Conservation (phyloP, 2,888 invertebrate genomes). For the Panorpa germanica region DNA sequence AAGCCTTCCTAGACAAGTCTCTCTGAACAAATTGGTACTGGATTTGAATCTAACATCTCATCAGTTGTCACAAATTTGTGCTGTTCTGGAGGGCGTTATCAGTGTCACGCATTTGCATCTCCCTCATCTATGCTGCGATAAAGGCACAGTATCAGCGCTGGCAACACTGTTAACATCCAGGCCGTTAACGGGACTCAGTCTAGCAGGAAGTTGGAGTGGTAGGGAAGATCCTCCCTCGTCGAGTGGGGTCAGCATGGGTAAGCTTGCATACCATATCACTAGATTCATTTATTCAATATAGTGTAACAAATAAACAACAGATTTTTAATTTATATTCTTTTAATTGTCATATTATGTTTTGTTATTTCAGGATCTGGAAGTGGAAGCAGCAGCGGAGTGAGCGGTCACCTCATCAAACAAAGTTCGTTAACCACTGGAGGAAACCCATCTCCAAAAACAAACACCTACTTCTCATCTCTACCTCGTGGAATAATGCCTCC, state of each 20-base stretch:
- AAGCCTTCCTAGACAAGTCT: constrained; percentile 17
- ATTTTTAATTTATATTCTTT: background rate
- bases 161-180: constrained; percentile 26
- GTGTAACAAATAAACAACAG: background rate
- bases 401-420: constrained; percentile 18
- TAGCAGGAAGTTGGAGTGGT: constrained; percentile 30
- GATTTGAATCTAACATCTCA: constrained; percentile 31
- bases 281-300: constrained; percentile 7
- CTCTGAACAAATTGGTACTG: constrained; percentile 28
- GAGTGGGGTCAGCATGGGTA: constrained; percentile 29
- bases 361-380: constrained; percentile 22
- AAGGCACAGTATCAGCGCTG: constrained; percentile 29
- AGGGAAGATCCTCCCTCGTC: constrained; percentile 29
- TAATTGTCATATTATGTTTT: background rate
- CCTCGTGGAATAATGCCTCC: constrained; percentile 27
- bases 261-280: constrained; percentile 13
- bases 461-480: constrained; percentile 28
- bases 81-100: constrained; percentile 27
- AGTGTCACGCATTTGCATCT: constrained; percentile 30
- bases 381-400: constrained; percentile 25
- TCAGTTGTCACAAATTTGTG: constrained; percentile 30
- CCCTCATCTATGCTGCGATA: constrained; percentile 32
- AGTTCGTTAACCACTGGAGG: constrained; percentile 18
- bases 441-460: constrained; percentile 17
- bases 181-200: constrained; percentile 27